phyloP scores from a whole-genome alignment of 1,140 invertebrate species.

The Drepana arcuata region DNA sequence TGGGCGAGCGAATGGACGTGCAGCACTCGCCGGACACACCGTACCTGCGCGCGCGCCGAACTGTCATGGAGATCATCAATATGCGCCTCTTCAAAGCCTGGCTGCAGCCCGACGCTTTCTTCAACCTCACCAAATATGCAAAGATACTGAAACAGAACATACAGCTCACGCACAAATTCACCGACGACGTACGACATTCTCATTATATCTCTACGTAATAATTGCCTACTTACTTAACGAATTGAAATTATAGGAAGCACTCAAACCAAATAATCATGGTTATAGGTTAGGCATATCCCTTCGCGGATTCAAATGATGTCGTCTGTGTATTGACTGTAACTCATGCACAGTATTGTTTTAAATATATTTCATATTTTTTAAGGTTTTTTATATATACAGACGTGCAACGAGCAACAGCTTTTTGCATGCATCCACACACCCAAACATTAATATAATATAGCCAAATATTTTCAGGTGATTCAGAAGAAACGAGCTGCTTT shows the following conservation, averaged over 20 bases:
- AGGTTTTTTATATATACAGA: too few relatives aligned
- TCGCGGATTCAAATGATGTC: too few relatives aligned
- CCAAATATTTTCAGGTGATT: neutral
- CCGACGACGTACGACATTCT: slow-evolving; percentile 53
- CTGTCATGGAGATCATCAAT: slow-evolving; percentile 47
- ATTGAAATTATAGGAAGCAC: too few relatives aligned
- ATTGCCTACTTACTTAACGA: too few relatives aligned
- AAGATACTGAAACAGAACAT: slow-evolving; percentile 40
- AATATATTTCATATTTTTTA: too few relatives aligned
- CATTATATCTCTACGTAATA: too few relatives aligned
- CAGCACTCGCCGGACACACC: slow-evolving; percentile 45
- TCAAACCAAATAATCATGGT: too few relatives aligned
- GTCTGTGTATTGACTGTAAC: too few relatives aligned
- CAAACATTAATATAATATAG: neutral
- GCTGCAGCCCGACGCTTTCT: slow-evolving; percentile 44
- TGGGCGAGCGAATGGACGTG: slow-evolving; percentile 53
- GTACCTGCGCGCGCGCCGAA: slow-evolving; percentile 41
- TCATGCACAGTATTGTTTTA: too few relatives aligned
- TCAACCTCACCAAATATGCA: slow-evolving; percentile 39
- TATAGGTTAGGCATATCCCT: too few relatives aligned
- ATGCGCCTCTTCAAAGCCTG: slow-evolving; percentile 52
- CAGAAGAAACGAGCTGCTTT: neutral
- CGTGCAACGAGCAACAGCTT: too few relatives aligned
- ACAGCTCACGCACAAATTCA: slow-evolving; percentile 45
- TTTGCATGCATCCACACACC: neutral